Conservation (phyloP, 1,140 invertebrate species). For the Babylonia areolata region DNA sequence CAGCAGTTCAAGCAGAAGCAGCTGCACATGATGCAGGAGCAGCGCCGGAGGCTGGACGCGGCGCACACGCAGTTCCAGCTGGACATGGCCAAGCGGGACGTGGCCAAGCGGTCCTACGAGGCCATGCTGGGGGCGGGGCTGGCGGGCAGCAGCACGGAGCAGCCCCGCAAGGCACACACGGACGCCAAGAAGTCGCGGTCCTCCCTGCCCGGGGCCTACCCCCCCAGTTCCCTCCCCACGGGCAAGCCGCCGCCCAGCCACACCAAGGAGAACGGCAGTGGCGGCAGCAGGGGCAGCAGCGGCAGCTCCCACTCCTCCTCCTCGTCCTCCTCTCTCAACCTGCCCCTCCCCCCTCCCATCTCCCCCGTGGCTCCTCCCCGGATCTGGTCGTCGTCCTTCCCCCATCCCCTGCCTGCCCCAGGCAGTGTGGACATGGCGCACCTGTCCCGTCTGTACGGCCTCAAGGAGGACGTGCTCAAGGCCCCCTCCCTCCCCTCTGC, state of each 20-base stretch:
- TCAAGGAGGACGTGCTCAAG: not conserved
- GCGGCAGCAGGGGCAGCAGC: not conserved
- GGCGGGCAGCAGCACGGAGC: not conserved
- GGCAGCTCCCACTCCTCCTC: not conserved
- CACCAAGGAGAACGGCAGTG: conserved; percentile 22
- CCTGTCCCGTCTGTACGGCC: conserved; percentile 7
- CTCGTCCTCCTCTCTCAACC: conserved; percentile 14
- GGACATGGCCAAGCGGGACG: conserved; percentile 6
- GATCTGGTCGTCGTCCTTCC: conserved; percentile 28
- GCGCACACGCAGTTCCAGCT: conserved; percentile 18
- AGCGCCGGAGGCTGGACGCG: conserved; percentile 16
- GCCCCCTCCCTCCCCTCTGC: not conserved
- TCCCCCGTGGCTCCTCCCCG: conserved; percentile 22
- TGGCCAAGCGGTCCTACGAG: conserved; percentile 17
- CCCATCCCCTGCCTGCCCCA: not conserved
- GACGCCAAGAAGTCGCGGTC: conserved; percentile 14
- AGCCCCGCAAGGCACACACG: conserved; percentile 28
- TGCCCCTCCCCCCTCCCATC: conserved; percentile 8
- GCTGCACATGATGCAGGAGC: conserved; percentile 3
- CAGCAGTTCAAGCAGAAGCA: not conserved
- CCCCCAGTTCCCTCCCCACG: not conserved
- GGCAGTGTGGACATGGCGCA: conserved; percentile 19
- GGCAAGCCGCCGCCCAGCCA: conserved; percentile 24
- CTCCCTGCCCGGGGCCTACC: conserved; percentile 7
- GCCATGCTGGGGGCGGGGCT: not conserved